Percentiles rank a stretch among this genome's conserved stretches.
Evolutionary conservation across 2,113 vertebrate genomes (phyloP).

Genomic region (Lathamus discolor): DNA sequence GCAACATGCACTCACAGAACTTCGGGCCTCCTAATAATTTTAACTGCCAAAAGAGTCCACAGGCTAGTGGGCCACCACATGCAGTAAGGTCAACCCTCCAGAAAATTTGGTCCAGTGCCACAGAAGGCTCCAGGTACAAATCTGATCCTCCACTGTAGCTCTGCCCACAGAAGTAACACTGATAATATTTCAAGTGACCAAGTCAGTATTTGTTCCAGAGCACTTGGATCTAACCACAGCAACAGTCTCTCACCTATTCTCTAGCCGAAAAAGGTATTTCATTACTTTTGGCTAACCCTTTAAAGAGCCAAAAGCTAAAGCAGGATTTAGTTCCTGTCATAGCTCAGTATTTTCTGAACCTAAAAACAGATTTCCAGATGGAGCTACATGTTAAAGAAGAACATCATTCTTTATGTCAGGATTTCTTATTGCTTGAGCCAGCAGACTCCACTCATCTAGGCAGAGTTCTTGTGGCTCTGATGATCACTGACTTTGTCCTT

Average conservation of each 20-base stretch:
- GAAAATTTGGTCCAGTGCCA: neutral
- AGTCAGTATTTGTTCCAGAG: neutral
- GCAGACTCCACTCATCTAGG: neutral
- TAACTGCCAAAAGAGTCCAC: neutral
- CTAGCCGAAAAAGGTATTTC: neutral
- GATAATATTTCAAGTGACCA: neutral
- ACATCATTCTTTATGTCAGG: neutral
- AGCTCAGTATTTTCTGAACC: neutral
- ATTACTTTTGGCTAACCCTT: neutral
- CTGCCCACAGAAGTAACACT: neutral
- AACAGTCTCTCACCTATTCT: neutral
- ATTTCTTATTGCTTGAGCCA: neutral
- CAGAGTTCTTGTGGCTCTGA: neutral
- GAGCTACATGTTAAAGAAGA: neutral
- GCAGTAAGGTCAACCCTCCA: neutral
- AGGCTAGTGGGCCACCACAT: neutral
- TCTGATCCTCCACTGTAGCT: neutral
- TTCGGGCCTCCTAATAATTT: neutral
- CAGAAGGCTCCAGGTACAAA: neutral
- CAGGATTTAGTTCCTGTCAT: neutral
- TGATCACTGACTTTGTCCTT: neutral
- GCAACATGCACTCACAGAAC: neutral
- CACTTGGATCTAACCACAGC: neutral
- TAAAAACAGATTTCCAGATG: slow-evolving; percentile 4
- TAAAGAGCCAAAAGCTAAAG: neutral